Base-by-base conservation (phyloP, 2,113 vertebrate genomes). In the Amazona vittata region DNA sequence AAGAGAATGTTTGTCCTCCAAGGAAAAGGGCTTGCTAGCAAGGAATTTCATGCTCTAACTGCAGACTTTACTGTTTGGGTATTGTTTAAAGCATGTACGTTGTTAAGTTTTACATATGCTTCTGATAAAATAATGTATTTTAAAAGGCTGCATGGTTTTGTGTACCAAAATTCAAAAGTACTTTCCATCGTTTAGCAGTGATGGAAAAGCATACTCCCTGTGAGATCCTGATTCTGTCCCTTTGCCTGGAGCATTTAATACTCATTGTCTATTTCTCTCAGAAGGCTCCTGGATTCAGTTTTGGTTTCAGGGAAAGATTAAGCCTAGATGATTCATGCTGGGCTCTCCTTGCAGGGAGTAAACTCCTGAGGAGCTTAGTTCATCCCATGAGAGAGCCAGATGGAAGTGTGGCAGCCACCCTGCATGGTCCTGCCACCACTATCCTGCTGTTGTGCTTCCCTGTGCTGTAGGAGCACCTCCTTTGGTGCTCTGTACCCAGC, bases 401-500 rank as follows among this genome's bases (percentile, higher is more conserved):
- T 74, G 31, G 63, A 90, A 90, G 50, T 0, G 0, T 62, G 67
- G 75, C 52, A 85, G 57, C 6, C 69, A 17, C 25, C 13, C 22
- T 46, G 25, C 0, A 0, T 47, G 17, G 15, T 77, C 25, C 28
- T 90, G 21, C 33, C 25, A 3, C 11, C 0, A 0, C 39, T 71
- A 43, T 26, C 43, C 43, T 75, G 62, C 70, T 5, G 2, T 55
- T 5, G 2, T 0, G 0, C 15, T 80, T 88, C 70, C 15, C 8
- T 3, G 11, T 0, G 0, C 52, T 53, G 6, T 31, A 31, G 26
- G 18, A 83, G 31, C 43, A 33, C 4, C 8, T 92, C 16, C 21
- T 74, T 85, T 77, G 63, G 18, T 62, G 26, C 33, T 77, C 25
- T 77, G 49, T 74, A 28, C 41, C 80, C 53, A 62, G 21, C 70